Conservation (phyloP, 2,113 vertebrate species). For the Glaucidium brasilianum region DNA sequence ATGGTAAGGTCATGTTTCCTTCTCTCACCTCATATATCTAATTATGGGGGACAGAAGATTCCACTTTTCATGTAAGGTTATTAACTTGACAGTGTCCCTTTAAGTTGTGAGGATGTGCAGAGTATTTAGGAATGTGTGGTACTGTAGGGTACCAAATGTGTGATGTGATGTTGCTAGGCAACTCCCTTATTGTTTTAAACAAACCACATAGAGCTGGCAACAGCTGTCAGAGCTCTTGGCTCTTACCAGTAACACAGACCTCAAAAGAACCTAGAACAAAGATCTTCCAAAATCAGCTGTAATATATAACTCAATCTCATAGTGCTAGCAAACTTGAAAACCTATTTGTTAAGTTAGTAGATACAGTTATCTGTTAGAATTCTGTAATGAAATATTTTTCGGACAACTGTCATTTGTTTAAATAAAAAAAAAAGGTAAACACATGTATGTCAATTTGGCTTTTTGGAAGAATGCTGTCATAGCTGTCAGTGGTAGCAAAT, state of each 20-base stretch:
- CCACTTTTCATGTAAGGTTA: not conserved
- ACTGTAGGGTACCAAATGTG: slow-evolving; percentile 65
- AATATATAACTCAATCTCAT: slow-evolving; percentile 26
- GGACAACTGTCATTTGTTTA: slow-evolving; percentile 8
- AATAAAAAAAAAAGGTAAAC: not conserved
- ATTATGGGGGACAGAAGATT: not conserved
- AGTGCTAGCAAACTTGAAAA: slow-evolving; percentile 27
- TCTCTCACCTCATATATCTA: not conserved
- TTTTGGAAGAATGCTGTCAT: not conserved
- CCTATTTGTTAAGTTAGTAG: slow-evolving; percentile 44
- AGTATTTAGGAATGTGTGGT: slow-evolving; percentile 68
- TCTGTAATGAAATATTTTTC: slow-evolving; percentile 26
- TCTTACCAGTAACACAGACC: slow-evolving; percentile 61
- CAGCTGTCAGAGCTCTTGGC: slow-evolving; percentile 73
- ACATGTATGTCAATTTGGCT: not conserved
- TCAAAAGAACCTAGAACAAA: slow-evolving; percentile 70
- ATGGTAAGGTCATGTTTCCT: not conserved
- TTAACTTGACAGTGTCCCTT: slow-evolving; percentile 22
- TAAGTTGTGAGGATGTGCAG: slow-evolving; percentile 61
- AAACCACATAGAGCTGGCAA: slow-evolving; percentile 68
- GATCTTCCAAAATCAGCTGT: slow-evolving; percentile 59
- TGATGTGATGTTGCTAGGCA: slow-evolving; percentile 76
- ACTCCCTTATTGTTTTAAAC: slow-evolving; percentile 75
- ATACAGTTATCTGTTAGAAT: slow-evolving; percentile 28
- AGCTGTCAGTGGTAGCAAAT: not conserved